These are phyloP conservation scores for Apogon hyalosoma DNA, from an alignment of 2,797 vertebrate species.

Conservation along the genomic window DNA sequence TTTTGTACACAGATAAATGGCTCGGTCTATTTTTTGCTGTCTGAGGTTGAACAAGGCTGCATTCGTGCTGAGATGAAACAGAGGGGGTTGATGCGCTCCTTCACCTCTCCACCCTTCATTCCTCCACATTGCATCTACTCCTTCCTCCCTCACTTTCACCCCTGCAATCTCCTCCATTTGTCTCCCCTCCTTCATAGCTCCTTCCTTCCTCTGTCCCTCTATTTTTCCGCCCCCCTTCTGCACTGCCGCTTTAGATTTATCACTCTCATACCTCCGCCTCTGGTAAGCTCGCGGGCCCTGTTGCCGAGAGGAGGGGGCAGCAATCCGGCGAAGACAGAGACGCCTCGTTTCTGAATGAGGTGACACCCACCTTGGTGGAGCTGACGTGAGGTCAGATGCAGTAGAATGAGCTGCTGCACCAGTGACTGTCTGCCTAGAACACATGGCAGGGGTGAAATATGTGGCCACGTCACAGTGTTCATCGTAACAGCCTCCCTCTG, in stretches of 20 bases:
- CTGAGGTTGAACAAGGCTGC: constrained; percentile 33
- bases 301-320: constrained; percentile 27
- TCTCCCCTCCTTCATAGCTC: constrained; percentile 1
- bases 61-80: constrained; percentile 38
- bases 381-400: constrained; percentile 62
- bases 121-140: constrained; percentile 19
- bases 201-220: constrained; percentile 1
- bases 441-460: constrained; percentile 62
- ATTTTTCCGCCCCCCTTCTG: not conserved
- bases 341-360: constrained; percentile 61
- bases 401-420: constrained; percentile 55
- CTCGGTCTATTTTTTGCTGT: constrained; percentile 40
- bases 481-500: constrained; percentile 33
- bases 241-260: constrained; percentile 50
- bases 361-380: constrained; percentile 53
- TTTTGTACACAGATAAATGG: constrained; percentile 41
- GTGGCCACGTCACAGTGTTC: constrained; percentile 62
- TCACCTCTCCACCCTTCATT: constrained; percentile 42
- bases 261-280: constrained; percentile 13
- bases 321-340: constrained; percentile 11
- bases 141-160: not conserved
- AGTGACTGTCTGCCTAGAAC: constrained; percentile 36
- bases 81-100: constrained; percentile 23
- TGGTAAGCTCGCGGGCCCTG: constrained; percentile 36
- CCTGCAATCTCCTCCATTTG: constrained; percentile 3